Conservation (phyloP, 2,797 vertebrate genomes). For the Pseudochirops cupreus region DNA sequence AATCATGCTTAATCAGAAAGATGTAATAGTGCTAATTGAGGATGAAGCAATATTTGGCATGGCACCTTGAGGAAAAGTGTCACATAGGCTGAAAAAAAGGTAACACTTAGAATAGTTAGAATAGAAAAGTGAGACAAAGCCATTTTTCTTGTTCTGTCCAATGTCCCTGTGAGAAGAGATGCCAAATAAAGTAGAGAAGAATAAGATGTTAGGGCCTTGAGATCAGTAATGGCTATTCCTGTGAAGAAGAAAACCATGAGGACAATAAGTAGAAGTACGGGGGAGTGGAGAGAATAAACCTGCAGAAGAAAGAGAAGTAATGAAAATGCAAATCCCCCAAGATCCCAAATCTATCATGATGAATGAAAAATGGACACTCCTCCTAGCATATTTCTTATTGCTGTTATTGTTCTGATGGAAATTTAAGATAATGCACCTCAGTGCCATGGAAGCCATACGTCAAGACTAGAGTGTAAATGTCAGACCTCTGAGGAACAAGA, state of each 20-base stretch:
- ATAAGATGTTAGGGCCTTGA: background rate
- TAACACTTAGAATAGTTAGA: background rate
- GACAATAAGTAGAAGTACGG: background rate
- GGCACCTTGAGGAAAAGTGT: background rate
- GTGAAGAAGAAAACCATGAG: background rate
- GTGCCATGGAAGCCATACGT: constrained; percentile 46
- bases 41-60: background rate
- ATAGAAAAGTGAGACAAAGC: background rate
- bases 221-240: background rate
- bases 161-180: background rate
- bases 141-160: background rate
- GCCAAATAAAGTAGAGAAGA: background rate
- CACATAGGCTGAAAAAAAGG: background rate
- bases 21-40: background rate
- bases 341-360: constrained; percentile 52
- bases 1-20: background rate
- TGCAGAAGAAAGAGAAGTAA: background rate
- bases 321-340: constrained; percentile 66
- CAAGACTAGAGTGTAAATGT: constrained; percentile 20
- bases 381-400: constrained; percentile 49
- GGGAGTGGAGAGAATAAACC: background rate
- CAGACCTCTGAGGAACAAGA: background rate
- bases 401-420: constrained; percentile 59
- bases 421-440: constrained; percentile 36
- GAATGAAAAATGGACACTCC: constrained; percentile 27